Evolutionary conservation across 2,113 vertebrate genomes (phyloP).

Genomic region (Colius striatus): DNA sequence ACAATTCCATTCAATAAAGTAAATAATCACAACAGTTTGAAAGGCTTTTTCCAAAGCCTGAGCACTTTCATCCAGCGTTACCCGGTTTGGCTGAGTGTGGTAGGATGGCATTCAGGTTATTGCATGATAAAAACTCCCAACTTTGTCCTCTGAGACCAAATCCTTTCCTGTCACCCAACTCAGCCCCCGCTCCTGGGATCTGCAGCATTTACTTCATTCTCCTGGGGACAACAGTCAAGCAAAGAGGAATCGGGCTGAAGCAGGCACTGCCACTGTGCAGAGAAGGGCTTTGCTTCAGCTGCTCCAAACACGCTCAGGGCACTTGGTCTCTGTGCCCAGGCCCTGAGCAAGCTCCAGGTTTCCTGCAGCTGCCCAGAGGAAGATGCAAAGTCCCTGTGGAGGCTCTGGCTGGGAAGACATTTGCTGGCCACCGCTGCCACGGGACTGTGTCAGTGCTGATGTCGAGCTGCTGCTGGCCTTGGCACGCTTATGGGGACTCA

Average conservation of each 20-base stretch:
- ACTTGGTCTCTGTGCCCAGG: background rate
- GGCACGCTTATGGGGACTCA: background rate
- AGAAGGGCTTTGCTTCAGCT: background rate
- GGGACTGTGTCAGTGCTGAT: background rate
- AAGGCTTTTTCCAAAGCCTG: background rate
- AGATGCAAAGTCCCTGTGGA: background rate
- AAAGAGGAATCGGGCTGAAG: background rate
- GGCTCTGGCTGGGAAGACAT: background rate
- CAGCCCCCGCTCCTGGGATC: too few species aligned
- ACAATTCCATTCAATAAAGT: too few species aligned
- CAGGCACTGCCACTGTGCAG: rapidly evolving
- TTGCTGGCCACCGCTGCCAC: background rate
- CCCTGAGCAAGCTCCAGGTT: background rate
- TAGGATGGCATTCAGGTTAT: background rate
- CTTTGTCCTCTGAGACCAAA: background rate
- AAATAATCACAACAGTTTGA: background rate
- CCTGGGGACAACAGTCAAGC: background rate
- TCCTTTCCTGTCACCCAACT: background rate
- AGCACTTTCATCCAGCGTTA: background rate
- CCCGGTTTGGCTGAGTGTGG: background rate
- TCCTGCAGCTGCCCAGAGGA: background rate
- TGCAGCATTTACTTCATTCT: background rate
- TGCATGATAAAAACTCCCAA: background rate
- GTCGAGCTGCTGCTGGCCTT: background rate
- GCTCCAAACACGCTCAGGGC: rapidly evolving